These are phyloP conservation scores for Tragelaphus strepsiceros DNA, from an alignment of 2,113 vertebrate species.

Conservation along the genomic window DNA sequence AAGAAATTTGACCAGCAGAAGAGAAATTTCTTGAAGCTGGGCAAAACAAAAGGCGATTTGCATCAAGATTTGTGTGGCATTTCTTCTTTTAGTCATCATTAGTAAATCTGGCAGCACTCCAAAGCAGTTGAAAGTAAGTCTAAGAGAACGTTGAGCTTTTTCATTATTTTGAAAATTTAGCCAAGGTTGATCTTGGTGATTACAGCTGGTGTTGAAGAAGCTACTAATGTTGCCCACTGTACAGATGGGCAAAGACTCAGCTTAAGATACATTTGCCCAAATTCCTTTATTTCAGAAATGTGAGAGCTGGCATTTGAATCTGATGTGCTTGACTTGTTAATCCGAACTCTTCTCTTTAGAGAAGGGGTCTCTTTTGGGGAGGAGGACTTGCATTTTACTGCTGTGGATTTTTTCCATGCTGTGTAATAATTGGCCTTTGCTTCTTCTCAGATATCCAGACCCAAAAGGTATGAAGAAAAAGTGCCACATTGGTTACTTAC, in stretches of 20 bases:
- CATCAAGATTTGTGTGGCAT: neutral
- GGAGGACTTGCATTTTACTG: accelerated
- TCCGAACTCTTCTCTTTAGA: neutral
- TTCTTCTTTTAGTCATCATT: neutral
- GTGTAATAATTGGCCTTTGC: neutral
- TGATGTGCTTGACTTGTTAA: neutral
- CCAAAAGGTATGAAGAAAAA: neutral
- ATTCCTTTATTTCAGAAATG: neutral
- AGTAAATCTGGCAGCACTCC: neutral
- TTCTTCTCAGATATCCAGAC: neutral
- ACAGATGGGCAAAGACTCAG: neutral
- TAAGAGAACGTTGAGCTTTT: neutral
- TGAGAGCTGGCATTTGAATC: neutral
- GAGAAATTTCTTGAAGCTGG: neutral
- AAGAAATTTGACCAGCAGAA: neutral
- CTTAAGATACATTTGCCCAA: neutral
- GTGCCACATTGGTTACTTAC: neutral
- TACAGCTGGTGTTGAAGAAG: neutral
- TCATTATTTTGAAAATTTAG: neutral
- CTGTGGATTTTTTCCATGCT: neutral
- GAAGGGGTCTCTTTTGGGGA: neutral
- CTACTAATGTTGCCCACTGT: neutral
- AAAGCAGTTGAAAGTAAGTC: neutral
- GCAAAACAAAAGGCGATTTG: neutral
- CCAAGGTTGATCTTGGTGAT: neutral